phyloP scores from a whole-genome alignment of 2,113 vertebrate species.

The Salvelinus alpinus region DNA sequence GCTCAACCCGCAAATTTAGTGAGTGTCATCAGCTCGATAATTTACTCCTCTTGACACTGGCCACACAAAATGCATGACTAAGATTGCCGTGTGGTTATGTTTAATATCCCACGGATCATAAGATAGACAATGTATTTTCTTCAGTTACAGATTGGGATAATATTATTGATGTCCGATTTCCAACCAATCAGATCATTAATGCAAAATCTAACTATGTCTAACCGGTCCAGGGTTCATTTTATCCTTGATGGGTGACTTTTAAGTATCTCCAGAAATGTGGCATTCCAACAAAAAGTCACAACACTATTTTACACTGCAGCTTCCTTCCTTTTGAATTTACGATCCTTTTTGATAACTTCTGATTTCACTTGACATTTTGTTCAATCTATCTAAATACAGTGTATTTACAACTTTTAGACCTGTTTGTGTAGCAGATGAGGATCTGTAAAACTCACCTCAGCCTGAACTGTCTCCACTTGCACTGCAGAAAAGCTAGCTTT shows the following conservation, averaged over 20 bases:
- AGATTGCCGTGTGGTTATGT: slow-evolving; percentile 20
- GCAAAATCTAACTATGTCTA: slow-evolving; percentile 7
- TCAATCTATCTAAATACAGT: neutral
- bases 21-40: slow-evolving; percentile 13
- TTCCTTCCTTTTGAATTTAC: neutral
- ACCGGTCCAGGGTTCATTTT: neutral
- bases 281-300: neutral
- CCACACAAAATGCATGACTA: slow-evolving; percentile 21
- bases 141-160: slow-evolving; percentile 21
- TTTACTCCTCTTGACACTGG: slow-evolving; percentile 46
- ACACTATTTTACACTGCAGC: neutral
- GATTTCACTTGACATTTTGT: neutral
- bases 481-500: too few species aligned
- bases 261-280: slow-evolving; percentile 22
- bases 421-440: too few species aligned
- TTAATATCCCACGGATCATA: slow-evolving; percentile 30
- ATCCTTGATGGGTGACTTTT: slow-evolving; percentile 23
- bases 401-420: neutral
- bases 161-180: slow-evolving; percentile 38
- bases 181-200: slow-evolving; percentile 26
- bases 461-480: too few species aligned
- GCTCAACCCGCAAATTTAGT: neutral
- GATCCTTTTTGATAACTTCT: neutral
- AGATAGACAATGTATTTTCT: slow-evolving; percentile 19
- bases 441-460: too few species aligned